These are phyloP conservation scores for Linnaemya tessellans DNA, from an alignment of 2,888 invertebrate species.

Conservation along the genomic window DNA sequence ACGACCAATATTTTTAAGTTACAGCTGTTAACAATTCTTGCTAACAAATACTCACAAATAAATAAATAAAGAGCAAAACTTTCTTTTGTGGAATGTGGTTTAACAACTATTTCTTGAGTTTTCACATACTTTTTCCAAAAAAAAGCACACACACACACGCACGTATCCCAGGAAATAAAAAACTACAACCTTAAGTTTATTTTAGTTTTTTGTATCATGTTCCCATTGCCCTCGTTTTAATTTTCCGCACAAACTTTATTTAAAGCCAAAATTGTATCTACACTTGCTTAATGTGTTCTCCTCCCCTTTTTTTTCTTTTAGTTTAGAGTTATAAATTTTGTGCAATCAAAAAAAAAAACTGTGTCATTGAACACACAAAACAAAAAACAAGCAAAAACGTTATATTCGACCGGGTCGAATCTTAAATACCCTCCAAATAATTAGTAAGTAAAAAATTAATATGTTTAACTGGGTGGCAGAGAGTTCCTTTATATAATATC, in stretches of 20 bases:
- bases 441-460: no score
- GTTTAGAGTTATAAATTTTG: conserved; percentile 25
- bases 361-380: conserved; percentile 37
- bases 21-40: conserved; percentile 28
- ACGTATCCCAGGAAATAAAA: no score
- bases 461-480: no score
- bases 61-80: conserved; percentile 38
- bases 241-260: conserved; percentile 46
- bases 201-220: conserved; percentile 2
- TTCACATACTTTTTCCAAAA: conserved; percentile 31
- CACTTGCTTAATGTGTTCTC: neutral
- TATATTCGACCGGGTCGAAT: no score
- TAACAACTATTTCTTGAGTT: conserved; percentile 21
- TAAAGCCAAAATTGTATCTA: conserved; percentile 9
- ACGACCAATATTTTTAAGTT: conserved; percentile 9
- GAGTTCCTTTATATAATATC: no score
- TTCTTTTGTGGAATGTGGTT: conserved; percentile 21
- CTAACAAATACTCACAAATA: conserved; percentile 14
- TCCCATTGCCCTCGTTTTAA: conserved; percentile 1
- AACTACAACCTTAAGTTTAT: conserved; percentile 19
- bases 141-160: no score
- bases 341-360: conserved; percentile 42
- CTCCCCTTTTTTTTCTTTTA: conserved; percentile 3
- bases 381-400: no score
- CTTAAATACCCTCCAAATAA: no score